Percentiles rank a stretch among this genome's conserved stretches.
These are phyloP conservation scores for Onychostruthus taczanowskii DNA, from an alignment of 2,113 vertebrate species.

Conservation along the genomic window DNA sequence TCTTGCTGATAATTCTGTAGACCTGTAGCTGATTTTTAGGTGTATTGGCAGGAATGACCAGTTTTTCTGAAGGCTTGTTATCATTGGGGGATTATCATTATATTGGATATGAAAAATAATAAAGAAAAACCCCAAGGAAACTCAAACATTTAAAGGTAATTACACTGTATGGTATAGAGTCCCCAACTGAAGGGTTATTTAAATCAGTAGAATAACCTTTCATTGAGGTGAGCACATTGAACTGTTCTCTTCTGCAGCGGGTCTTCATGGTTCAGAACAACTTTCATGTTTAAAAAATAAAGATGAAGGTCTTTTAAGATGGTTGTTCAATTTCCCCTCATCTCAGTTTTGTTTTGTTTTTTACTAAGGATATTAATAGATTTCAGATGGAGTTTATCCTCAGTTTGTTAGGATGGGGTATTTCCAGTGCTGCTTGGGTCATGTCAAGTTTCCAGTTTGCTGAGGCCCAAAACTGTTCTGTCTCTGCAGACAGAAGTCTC, in stretches of 20 bases:
- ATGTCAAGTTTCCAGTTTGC: background rate
- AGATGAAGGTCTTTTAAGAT: background rate
- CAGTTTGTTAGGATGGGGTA: background rate
- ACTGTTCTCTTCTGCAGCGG: background rate
- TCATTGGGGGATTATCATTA: background rate
- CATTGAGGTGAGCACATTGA: background rate
- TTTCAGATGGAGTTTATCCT: background rate
- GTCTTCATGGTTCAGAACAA: background rate
- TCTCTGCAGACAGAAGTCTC: background rate
- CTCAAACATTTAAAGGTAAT: background rate
- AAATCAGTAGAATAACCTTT: background rate
- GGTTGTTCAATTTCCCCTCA: background rate
- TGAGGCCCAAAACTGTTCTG: background rate
- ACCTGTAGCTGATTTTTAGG: background rate
- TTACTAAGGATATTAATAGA: background rate
- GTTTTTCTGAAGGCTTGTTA: background rate
- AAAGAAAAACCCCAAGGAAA: background rate
- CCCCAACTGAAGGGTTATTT: background rate
- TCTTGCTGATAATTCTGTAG: background rate
- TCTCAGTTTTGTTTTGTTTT: background rate
- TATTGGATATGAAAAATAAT: background rate
- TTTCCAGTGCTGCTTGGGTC: background rate
- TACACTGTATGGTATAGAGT: background rate
- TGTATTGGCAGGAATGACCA: background rate
- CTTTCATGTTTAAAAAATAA: background rate